These are phyloP conservation scores for Neostethus bicornis DNA, from an alignment of 2,797 vertebrate species.

Conservation along the genomic window DNA sequence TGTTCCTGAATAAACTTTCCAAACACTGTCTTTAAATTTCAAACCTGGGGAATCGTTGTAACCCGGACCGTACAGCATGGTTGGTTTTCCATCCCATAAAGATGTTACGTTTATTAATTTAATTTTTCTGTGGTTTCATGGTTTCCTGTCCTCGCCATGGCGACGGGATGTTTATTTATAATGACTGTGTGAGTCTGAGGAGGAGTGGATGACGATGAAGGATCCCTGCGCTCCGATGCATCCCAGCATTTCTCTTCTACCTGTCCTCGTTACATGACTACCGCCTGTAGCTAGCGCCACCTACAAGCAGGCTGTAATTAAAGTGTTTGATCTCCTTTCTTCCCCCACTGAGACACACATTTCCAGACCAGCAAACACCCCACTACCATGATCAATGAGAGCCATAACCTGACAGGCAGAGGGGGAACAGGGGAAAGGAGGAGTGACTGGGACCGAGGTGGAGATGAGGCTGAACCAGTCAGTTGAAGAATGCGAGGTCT, in stretches of 20 bases:
- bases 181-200: constrained; percentile 21
- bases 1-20: too few species aligned
- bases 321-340: constrained; percentile 80
- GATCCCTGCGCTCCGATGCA: constrained; percentile 46
- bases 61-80: too few species aligned
- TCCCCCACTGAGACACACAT: constrained; percentile 63
- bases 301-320: constrained; percentile 79
- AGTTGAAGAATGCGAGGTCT: constrained; percentile 30
- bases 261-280: constrained; percentile 71
- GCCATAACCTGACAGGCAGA: constrained; percentile 67
- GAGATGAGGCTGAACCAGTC: constrained; percentile 40
- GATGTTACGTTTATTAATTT: too few species aligned
- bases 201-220: constrained; percentile 42
- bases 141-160: constrained; percentile 29
- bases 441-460: constrained; percentile 41
- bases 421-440: constrained; percentile 59
- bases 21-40: too few species aligned
- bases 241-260: constrained; percentile 55
- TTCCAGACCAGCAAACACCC: constrained; percentile 67
- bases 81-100: too few species aligned
- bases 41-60: too few species aligned
- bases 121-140: too few species aligned
- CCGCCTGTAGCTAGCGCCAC: constrained; percentile 71
- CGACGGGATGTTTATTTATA: constrained; percentile 47
- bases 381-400: constrained; percentile 75